These are phyloP conservation scores for Andrena hattorfiana DNA, from an alignment of 2,888 invertebrate species.

Conservation along the genomic window DNA sequence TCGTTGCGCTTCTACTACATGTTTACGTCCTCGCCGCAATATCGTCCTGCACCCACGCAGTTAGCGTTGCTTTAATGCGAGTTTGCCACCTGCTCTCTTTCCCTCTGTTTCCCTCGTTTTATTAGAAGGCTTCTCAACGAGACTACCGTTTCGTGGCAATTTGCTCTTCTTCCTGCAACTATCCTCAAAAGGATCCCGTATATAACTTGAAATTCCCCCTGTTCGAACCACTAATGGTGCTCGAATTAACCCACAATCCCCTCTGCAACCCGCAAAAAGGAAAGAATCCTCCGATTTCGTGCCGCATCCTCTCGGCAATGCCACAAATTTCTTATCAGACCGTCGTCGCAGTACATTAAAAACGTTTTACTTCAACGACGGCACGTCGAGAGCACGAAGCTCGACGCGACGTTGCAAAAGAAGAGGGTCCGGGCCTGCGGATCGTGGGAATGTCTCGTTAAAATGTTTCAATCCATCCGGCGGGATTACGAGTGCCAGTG, in stretches of 20 bases:
- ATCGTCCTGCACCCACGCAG: conserved; percentile 17
- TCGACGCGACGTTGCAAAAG: not conserved
- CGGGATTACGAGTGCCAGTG: not conserved
- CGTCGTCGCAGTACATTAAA: not conserved
- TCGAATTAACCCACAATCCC: not conserved
- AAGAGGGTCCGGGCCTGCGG: not conserved
- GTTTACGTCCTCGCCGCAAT: conserved; percentile 20
- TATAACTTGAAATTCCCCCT: not conserved
- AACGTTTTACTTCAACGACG: not conserved
- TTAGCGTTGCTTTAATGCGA: conserved; percentile 17
- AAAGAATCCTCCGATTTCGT: not conserved
- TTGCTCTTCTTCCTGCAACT: not conserved
- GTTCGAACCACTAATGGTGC: not conserved
- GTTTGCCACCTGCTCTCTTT: conserved; percentile 18
- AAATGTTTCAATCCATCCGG: conserved; percentile 1
- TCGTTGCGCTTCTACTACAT: conserved; percentile 16
- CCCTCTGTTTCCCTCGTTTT: conserved; percentile 13
- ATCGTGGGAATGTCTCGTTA: not conserved
- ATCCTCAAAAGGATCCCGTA: not conserved
- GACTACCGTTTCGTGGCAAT: conserved; percentile 23
- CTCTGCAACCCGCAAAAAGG: not conserved
- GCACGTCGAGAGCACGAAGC: too few relatives aligned
- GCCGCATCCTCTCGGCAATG: not conserved
- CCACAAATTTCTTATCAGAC: not conserved
- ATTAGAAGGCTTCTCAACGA: conserved; percentile 5